phyloP scores from a whole-genome alignment of 1,140 invertebrate genomes.

The Limonius californicus region DNA sequence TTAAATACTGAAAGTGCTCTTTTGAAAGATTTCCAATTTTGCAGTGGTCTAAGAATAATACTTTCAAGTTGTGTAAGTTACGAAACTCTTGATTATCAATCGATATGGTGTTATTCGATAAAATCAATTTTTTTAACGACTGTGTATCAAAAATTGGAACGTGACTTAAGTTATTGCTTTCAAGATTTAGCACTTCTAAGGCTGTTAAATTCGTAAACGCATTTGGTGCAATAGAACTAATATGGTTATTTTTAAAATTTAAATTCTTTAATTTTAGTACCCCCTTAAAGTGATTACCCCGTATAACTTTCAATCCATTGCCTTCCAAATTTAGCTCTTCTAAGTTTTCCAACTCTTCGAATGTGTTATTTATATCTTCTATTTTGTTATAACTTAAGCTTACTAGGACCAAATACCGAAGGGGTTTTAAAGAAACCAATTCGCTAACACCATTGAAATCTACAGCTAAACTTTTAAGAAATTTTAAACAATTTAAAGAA shows the following conservation, averaged over 20 bases:
- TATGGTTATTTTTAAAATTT: background rate
- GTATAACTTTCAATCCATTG: slow-evolving; percentile 13
- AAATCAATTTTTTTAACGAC: slow-evolving; percentile 22
- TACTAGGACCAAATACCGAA: slow-evolving; percentile 16
- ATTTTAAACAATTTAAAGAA: slow-evolving; percentile 1
- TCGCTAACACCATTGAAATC: slow-evolving; percentile 6
- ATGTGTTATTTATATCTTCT: slow-evolving; percentile 20
- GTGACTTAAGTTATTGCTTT: background rate
- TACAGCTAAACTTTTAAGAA: slow-evolving; percentile 8
- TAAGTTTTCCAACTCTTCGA: slow-evolving; percentile 24
- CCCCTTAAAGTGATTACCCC: background rate
- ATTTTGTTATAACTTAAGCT: slow-evolving; percentile 38
- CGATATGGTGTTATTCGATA: slow-evolving; percentile 30
- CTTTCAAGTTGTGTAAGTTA: slow-evolving; percentile 24
- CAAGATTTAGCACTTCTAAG: slow-evolving; percentile 21
- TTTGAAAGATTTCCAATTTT: slow-evolving; percentile 26
- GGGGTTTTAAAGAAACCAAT: background rate
- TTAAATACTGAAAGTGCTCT: slow-evolving; percentile 23
- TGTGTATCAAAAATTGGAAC: background rate
- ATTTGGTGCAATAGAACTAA: background rate
- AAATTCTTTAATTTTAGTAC: background rate
- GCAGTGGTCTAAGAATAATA: slow-evolving; percentile 28
- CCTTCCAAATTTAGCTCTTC: slow-evolving; percentile 19
- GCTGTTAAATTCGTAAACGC: slow-evolving; percentile 10
- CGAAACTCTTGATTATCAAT: slow-evolving; percentile 3